phyloP scores from a whole-genome alignment of 1,140 invertebrate species.

The Tachypleus tridentatus region DNA sequence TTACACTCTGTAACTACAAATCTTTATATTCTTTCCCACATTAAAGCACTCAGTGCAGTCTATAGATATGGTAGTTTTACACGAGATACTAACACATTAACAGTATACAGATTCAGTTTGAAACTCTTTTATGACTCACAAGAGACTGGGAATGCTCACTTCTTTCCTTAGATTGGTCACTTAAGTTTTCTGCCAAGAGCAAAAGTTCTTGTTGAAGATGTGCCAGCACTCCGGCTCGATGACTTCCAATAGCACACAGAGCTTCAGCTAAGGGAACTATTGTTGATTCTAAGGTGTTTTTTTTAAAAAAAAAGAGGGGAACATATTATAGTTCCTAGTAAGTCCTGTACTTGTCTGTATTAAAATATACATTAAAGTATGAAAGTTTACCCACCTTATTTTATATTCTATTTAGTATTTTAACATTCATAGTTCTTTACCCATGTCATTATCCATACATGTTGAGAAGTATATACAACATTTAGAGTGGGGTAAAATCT shows the following conservation, averaged over 20 bases:
- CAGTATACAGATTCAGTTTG: slow-evolving; percentile 9
- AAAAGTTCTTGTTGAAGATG: slow-evolving; percentile 43
- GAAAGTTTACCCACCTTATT: no score
- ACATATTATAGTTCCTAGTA: background rate
- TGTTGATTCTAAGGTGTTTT: slow-evolving; percentile 26
- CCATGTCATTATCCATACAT: no score
- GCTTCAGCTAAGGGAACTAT: slow-evolving; percentile 47
- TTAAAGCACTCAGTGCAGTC: no score
- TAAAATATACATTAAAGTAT: background rate
- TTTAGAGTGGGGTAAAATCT: no score
- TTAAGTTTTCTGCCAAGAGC: no score
- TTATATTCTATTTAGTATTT: no score
- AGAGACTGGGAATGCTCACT: no score
- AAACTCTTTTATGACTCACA: background rate
- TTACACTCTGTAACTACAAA: no score
- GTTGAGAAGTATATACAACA: no score
- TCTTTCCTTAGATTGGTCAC: no score
- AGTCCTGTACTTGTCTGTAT: background rate
- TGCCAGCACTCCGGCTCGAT: slow-evolving; percentile 43
- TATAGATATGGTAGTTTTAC: slow-evolving; percentile 6
- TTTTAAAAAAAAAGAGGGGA: slow-evolving; percentile 13
- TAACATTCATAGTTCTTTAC: no score
- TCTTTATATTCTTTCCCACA: no score
- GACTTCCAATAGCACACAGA: slow-evolving; percentile 56
- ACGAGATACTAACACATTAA: slow-evolving; percentile 6